phyloP scores from a whole-genome alignment of 2,888 invertebrate species.

The Platycnemis pennipes region DNA sequence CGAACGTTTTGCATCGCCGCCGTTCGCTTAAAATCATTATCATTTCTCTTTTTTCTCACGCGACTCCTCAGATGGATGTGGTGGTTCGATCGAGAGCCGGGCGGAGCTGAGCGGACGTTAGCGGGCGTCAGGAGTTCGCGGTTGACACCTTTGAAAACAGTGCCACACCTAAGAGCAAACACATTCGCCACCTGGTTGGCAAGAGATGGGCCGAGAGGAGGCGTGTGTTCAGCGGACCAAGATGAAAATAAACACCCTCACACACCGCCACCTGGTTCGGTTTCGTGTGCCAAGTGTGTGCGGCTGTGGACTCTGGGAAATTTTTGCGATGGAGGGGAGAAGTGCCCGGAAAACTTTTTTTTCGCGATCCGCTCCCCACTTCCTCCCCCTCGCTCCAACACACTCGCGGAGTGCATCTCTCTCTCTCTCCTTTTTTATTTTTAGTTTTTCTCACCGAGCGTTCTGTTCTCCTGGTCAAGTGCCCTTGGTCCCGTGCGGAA shows the following conservation, averaged over 20 bases:
- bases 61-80: too few relatives aligned
- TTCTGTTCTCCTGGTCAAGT: neutral
- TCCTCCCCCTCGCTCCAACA: neutral
- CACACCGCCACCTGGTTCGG: slow-evolving; percentile 9
- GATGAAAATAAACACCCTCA: slow-evolving; percentile 29
- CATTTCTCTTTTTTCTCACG: too few relatives aligned
- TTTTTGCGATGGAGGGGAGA: too few relatives aligned
- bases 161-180: slow-evolving; percentile 13
- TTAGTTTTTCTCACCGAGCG: neutral
- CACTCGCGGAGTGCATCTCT: neutral
- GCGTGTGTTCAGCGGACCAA: neutral
- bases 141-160: slow-evolving; percentile 35
- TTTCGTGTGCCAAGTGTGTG: neutral
- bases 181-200: slow-evolving; percentile 30
- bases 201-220: neutral
- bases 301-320: neutral
- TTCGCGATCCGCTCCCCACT: neutral
- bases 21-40: too few relatives aligned
- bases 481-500: neutral
- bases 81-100: too few relatives aligned
- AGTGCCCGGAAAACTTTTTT: neutral
- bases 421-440: neutral
- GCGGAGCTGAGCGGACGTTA: too few relatives aligned
- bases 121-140: neutral
- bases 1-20: too few relatives aligned